Base-by-base conservation (phyloP, 2,888 invertebrate genomes). In the Cyrtodaria siliqua region DNA sequence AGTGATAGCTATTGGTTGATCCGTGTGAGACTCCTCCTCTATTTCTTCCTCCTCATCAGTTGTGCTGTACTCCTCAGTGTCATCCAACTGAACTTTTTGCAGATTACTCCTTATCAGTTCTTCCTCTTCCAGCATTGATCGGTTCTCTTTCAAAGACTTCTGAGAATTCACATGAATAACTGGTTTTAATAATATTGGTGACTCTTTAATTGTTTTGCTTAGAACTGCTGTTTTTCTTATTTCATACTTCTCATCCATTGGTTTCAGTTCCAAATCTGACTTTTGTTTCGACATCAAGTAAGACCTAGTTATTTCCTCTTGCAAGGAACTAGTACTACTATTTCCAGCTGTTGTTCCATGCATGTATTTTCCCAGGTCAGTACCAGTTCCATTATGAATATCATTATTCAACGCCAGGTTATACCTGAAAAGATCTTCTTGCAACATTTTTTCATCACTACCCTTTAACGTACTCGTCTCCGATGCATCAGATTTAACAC, bases 401-500 rank as follows among this genome's bases (percentile, higher is more conserved):
- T 67, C 59, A 4, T 66, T n/a, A 38, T 79, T 74, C 40, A 57
- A 33, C 44, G 52, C 53, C 57, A 73, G 29, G 12, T 63, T 66
- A 26, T 66, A 62, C 49, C 50, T 72, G 2, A 73, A 53, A 9
- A 76, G 12, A 62, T 80, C 70, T 61, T 80, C 80, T 40, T 80
- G 70, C 18, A 66, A 56, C 23, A 76, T 29, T 68, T 77, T 76
- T 26, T 82, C 82, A 18, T 79, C 78, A 67, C 79, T 77, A 18
- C 70, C 81, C 70, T 85, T 85, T 40, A 85, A 50, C 18, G 78
- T 67, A 40, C 67, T 78, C 33, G 72, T 66, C 3, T 76, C 77
- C 24, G 82, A 76, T 16, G 64, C 40, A 24, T 85, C 82, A 57
- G 73, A 66, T 52, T 73, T 80, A 3, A 69, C 55, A 67, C 80